Percentiles rank a stretch among this genome's conserved stretches.
Conservation (phyloP, 2,888 invertebrate species). For the Lepidochitona cinerea region DNA sequence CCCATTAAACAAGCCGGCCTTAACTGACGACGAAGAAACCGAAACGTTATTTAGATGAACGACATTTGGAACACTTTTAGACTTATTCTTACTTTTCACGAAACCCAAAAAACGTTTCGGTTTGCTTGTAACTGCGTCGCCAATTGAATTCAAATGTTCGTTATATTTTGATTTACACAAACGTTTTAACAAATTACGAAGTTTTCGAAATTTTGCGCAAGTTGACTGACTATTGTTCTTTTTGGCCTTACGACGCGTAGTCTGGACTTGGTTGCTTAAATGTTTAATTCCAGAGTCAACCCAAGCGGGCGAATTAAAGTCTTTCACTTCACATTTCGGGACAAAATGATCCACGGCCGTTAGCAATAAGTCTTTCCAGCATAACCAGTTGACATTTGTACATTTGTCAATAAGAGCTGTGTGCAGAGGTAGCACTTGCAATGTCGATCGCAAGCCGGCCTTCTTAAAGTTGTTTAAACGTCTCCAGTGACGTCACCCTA, state of each 20-base stretch:
- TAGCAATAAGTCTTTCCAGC: too few species aligned
- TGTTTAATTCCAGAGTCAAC: neutral
- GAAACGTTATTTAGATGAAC: neutral
- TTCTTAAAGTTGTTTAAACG: neutral
- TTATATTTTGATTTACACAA: neutral
- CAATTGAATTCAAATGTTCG: neutral
- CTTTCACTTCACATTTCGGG: neutral
- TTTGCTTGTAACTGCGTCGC: neutral
- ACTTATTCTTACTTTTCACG: neutral
- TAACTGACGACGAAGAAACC: neutral
- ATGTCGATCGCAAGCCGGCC: neutral
- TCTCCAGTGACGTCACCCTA: too few species aligned
- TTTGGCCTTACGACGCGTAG: neutral
- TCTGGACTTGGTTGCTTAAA: neutral
- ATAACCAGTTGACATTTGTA: neutral
- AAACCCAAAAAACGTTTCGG: neutral
- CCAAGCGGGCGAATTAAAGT: neutral
- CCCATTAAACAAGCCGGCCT: neutral
- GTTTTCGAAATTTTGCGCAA: neutral
- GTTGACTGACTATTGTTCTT: neutral
- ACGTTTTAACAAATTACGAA: neutral
- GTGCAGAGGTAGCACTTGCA: neutral
- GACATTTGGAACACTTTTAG: neutral
- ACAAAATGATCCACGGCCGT: neutral
- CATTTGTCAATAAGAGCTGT: neutral